Evolutionary conservation across 1,140 invertebrate species (phyloP).

Genomic region (Ectropis grisescens): DNA sequence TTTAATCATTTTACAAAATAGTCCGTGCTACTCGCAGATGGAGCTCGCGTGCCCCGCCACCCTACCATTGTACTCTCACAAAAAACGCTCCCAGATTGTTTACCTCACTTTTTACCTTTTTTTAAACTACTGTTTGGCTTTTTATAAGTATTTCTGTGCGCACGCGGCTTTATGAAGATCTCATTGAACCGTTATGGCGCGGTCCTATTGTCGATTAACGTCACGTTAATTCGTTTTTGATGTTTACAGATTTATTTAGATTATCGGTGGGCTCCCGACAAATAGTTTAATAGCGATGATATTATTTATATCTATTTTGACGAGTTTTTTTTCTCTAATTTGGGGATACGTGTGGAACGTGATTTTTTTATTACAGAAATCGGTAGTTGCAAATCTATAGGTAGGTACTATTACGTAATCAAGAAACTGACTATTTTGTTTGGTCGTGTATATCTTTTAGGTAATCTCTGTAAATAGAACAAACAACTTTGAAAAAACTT

Average conservation of each 20-base stretch:
- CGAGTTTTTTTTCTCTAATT: too few relatives aligned
- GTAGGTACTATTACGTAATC: too few relatives aligned
- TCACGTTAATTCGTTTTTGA: slow-evolving; percentile 50
- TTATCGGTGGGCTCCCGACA: slow-evolving; percentile 27
- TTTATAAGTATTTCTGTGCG: slow-evolving; percentile 56
- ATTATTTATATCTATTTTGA: too few relatives aligned
- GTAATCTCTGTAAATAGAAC: too few relatives aligned
- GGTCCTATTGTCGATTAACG: slow-evolving; percentile 40
- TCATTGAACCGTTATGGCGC: slow-evolving; percentile 42
- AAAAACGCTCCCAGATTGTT: slow-evolving; percentile 60
- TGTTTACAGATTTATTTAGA: slow-evolving; percentile 52
- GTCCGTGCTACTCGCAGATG: slow-evolving; percentile 27
- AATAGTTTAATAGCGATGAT: slow-evolving; percentile 6
- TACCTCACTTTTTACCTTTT: slow-evolving; percentile 66
- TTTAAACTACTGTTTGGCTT: slow-evolving; percentile 50
- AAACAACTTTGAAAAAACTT: too few relatives aligned
- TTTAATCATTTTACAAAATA: slow-evolving; percentile 1
- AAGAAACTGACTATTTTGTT: too few relatives aligned
- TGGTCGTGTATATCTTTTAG: too few relatives aligned
- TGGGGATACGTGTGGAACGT: too few relatives aligned
- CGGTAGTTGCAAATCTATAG: too few relatives aligned
- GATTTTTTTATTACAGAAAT: too few relatives aligned
- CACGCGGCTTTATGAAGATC: slow-evolving; percentile 45
- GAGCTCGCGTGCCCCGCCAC: slow-evolving; percentile 44
- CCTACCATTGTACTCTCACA: slow-evolving; percentile 40